Percentiles rank a stretch among this genome's conserved stretches.
phyloP scores from a whole-genome alignment of 2,113 vertebrate species.

The Corythornis madagascariensis region DNA sequence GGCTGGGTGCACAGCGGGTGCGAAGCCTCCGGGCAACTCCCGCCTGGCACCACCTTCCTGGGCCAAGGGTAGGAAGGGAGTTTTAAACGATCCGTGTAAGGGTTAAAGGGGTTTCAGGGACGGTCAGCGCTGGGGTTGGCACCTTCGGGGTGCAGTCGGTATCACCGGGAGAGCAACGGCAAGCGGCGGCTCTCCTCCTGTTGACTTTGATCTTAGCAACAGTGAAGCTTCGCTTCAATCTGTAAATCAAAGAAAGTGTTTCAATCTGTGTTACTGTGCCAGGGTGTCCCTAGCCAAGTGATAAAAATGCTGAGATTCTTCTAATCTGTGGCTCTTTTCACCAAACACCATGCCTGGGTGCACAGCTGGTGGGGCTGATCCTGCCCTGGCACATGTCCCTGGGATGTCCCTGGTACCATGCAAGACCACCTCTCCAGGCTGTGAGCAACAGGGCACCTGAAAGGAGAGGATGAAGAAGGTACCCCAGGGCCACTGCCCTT shows the following conservation, averaged over 20 bases:
- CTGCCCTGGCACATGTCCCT: not conserved
- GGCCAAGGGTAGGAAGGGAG: rapidly evolving
- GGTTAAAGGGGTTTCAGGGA: rapidly evolving
- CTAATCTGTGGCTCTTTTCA: not conserved
- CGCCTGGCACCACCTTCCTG: not conserved
- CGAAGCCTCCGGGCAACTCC: not conserved
- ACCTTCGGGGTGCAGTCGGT: not conserved
- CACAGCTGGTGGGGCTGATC: not conserved
- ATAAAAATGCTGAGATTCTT: rapidly evolving
- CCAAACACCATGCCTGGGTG: not conserved
- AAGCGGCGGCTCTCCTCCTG: rapidly evolving
- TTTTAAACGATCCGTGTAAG: rapidly evolving
- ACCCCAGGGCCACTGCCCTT: too few species aligned
- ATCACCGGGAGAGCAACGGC: not conserved
- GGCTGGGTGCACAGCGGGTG: not conserved
- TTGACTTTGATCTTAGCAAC: rapidly evolving
- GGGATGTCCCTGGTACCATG: rapidly evolving
- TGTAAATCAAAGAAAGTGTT: not conserved
- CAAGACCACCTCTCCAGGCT: not conserved
- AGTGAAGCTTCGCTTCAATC: not conserved
- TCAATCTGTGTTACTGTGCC: not conserved
- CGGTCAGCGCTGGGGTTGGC: not conserved
- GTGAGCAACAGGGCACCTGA: not conserved
- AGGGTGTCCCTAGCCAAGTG: too few species aligned
- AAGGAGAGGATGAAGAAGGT: not conserved